phyloP scores from a whole-genome alignment of 2,888 invertebrate species.

The Drosophila niveifrons region DNA sequence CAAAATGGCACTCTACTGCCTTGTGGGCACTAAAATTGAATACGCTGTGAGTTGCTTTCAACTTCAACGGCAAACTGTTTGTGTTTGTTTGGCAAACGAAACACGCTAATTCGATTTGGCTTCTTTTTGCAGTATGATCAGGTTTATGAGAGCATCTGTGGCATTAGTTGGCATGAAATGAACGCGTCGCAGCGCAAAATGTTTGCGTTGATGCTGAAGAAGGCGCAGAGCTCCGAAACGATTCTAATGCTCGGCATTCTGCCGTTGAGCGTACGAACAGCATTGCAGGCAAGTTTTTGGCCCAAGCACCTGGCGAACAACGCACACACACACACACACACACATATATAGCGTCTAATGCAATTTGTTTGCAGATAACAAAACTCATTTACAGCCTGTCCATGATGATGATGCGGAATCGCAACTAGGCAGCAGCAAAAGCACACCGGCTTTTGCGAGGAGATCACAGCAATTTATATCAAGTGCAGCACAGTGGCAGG shows the following conservation, averaged over 20 bases:
- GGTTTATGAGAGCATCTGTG: slow-evolving; percentile 46
- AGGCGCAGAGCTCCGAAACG: slow-evolving; percentile 21
- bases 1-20: slow-evolving; percentile 58
- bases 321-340: not conserved
- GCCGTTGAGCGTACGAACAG: slow-evolving; percentile 15
- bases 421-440: slow-evolving; percentile 33
- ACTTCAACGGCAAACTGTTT: not conserved
- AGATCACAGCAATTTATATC: slow-evolving; percentile 62
- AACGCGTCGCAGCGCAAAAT: slow-evolving; percentile 50
- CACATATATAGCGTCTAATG: slow-evolving; percentile 35
- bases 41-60: slow-evolving; percentile 43
- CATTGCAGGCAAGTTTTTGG: slow-evolving; percentile 14
- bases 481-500: slow-evolving; percentile 59
- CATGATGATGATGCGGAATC: slow-evolving; percentile 47
- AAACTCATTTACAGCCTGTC: slow-evolving; percentile 77
- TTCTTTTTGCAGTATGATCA: slow-evolving; percentile 48
- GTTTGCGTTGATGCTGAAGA: slow-evolving; percentile 25
- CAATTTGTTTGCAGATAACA: slow-evolving; percentile 72
- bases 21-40: slow-evolving; percentile 65
- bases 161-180: slow-evolving; percentile 58
- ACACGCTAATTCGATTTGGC: slow-evolving; percentile 10
- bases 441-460: slow-evolving; percentile 6
- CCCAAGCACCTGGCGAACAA: not conserved
- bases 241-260: slow-evolving; percentile 25
- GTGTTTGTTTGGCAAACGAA: not conserved